phyloP scores from a whole-genome alignment of 2,888 invertebrate genomes.

The Aporophyla nigra region DNA sequence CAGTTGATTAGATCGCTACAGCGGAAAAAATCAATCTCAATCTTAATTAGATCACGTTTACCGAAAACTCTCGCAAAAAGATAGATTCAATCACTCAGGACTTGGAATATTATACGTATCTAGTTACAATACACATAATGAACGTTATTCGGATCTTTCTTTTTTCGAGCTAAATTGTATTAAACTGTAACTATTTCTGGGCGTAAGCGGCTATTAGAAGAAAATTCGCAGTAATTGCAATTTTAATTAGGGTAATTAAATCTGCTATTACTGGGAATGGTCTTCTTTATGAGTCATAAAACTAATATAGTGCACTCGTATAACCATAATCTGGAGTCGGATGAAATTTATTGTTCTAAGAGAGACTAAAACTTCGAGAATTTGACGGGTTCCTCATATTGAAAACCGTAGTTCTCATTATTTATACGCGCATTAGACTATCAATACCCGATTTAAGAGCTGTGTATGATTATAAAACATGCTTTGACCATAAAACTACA shows the following conservation, averaged over 20 bases:
- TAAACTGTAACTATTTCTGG: conserved; percentile 1
- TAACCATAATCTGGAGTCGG: conserved; percentile 27
- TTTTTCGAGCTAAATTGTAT: conserved; percentile 18
- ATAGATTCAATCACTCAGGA: background rate
- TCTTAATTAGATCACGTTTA: conserved; percentile 22
- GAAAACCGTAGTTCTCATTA: background rate
- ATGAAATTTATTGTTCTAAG: conserved; percentile 5
- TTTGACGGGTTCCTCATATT: background rate
- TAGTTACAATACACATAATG: background rate
- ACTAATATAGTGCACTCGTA: conserved; percentile 39
- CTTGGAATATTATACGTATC: conserved; percentile 3
- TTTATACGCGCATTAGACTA: background rate
- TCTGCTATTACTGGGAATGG: conserved; percentile 13
- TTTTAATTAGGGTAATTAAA: conserved; percentile 43
- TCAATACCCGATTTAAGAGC: background rate
- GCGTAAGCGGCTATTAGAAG: conserved; percentile 10
- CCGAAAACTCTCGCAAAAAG: background rate
- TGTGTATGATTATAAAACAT: background rate
- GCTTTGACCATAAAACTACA: conserved; percentile 2
- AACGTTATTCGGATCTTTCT: background rate
- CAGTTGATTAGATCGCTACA: conserved; percentile 15
- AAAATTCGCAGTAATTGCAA: conserved; percentile 23
- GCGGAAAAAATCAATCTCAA: background rate
- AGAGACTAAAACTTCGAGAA: background rate
- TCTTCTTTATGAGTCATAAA: conserved; percentile 44